Evolutionary conservation across 2,888 invertebrate species (phyloP), one percentile per base, ranked within the genome.

Genomic region (Cataglyphis albicans): DNA sequence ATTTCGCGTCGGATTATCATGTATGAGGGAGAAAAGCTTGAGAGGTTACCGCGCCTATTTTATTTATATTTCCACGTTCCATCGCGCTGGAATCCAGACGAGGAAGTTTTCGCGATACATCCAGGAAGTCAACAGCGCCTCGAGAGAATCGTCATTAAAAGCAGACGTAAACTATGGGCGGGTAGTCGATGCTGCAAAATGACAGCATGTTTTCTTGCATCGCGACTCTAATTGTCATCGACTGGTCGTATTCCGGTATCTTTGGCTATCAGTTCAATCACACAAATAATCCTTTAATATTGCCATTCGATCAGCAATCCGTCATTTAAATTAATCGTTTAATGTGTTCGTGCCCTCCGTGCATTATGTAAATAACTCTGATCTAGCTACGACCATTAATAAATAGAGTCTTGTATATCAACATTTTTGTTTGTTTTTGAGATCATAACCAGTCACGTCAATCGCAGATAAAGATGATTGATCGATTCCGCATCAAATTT

Each of bases 61-160:
- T 82, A 82, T 78, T 82, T 80, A 82, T 80, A 78, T 67, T 67
- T 80, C 41, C 63, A 68, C 59, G 82, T 78, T 38, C 61, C 67
- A 65, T n/a, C 63, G 57, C 59, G 25, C 41, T 68, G 82, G 80
- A 78, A 82, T 82, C 35, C 82, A 61, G 59, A 82, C 82, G 78
- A 81, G 82, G 80, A 82, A 80, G 82, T 32, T 67, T 44, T 48
- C 57, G 72, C 72, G 41, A 44, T 67, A 55, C 59, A 29, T 80
- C 72, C 59, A 59, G 78, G 78, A 80, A 80, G 78, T 35, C 59
- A n/a, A 67, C 21, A 57, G 29, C 55, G 78, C 72, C 78, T 59
- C 72, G 78, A 59, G 78, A 70, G 18, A 18, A 72, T 59, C 72
- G 78, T 44, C 78, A 59, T 72, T 80, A 80, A 44, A 52, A 59